These are phyloP conservation scores for Metaphire vulgaris DNA, from an alignment of 1,140 invertebrate species.

Conservation along the genomic window DNA sequence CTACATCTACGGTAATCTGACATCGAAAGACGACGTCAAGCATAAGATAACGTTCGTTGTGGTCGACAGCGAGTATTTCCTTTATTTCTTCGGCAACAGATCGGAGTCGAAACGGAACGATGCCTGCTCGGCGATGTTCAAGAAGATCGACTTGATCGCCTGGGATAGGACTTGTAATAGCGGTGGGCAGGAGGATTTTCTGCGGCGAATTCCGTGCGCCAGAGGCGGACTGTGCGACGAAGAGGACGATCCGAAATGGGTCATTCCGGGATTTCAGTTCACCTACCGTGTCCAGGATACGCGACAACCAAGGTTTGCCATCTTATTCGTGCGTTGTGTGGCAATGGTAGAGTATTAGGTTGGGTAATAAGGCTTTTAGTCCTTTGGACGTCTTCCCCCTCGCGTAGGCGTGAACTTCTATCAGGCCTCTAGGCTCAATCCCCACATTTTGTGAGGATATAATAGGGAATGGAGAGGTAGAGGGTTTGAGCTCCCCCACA, in stretches of 20 bases:
- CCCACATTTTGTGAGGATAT: no score
- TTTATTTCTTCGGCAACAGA: constrained; percentile 78
- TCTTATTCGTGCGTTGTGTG: constrained; percentile 37
- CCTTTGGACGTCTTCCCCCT: no score
- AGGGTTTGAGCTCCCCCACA: no score
- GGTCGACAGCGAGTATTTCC: constrained; percentile 75
- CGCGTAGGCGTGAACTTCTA: no score
- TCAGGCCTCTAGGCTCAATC: no score
- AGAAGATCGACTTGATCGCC: constrained; percentile 69
- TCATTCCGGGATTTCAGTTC: constrained; percentile 80
- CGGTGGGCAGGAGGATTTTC: constrained; percentile 67
- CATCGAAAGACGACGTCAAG: constrained; percentile 61
- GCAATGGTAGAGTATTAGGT: neutral
- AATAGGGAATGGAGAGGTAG: no score
- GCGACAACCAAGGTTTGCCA: constrained; percentile 81
- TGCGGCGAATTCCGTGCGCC: constrained; percentile 79
- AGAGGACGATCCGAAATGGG: constrained; percentile 75
- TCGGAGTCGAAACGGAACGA: constrained; percentile 57
- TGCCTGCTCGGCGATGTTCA: constrained; percentile 78
- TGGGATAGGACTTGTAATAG: constrained; percentile 76
- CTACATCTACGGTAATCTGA: constrained; percentile 91
- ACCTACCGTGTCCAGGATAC: constrained; percentile 85
- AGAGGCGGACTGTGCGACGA: constrained; percentile 70
- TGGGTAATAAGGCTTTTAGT: neutral
- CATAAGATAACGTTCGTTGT: constrained; percentile 73